Evolutionary conservation across 2,797 vertebrate genomes (phyloP), one percentile per base, ranked within the genome.

Genomic region (Aldrovandia affinis): DNA sequence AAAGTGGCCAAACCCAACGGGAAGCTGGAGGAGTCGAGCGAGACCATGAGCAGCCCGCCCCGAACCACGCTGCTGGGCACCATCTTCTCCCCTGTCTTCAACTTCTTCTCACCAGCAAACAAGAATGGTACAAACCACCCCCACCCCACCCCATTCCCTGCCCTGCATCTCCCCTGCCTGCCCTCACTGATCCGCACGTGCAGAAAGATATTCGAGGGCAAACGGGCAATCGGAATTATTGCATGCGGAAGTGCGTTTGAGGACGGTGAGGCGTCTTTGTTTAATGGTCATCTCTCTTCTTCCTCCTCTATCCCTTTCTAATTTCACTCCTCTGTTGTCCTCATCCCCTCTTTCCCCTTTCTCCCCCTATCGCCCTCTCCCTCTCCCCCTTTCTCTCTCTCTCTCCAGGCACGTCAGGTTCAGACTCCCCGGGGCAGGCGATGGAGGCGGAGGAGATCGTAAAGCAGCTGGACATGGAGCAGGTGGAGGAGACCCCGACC

Each of bases 21-120:
- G 30, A 97, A 97, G 87, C 89, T 98, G 92, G 98, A 98, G 90
- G 97, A 97, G 90, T 95, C 93, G 5, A 93, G 95, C 59, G 88
- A 95, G 83, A 88, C 95, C 52, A 6, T 89, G 50, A 92, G 92
- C 90, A 99, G 97, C 87, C 98, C 98, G 70, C 97, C 97, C 25
- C 96, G 98, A 88, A 98, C 97, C 80, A 98, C 97, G 0, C 95
- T 99, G 88, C 95, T 99, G 89, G 98, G 98, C 89, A 99, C 98
- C 89, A 99, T 99, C 93, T 99, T 99, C 95, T 99, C 98, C 87
- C 98, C 98, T 0, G 98, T 99, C 89, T 99, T 99, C 93, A 99
- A 98, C 94, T 99, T 99, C 92, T 99, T 99, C 94, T 99, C 98
- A 96, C 96, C 97, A 96, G 96, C 98, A 95, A 97, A 95, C 93